A percentile compares a stretch with the other conserved stretches of the same genome.
Evolutionary conservation across 2,113 vertebrate species (phyloP).

Genomic region (Natator depressus): DNA sequence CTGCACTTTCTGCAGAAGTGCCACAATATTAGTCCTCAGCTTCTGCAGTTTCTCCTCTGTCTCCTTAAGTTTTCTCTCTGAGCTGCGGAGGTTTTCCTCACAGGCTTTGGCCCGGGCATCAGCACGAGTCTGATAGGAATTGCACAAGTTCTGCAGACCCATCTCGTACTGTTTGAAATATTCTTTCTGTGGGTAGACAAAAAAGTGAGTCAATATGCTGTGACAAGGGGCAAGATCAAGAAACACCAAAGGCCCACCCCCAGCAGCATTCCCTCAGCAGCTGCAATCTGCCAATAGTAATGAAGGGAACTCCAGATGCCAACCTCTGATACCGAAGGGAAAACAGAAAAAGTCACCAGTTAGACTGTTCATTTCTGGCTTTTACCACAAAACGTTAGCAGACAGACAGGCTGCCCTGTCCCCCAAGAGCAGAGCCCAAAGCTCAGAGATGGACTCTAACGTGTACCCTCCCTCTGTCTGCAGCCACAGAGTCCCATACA

Average conservation of each 20-base stretch:
- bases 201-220: not conserved
- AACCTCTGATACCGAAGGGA: not conserved
- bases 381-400: not conserved
- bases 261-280: not conserved
- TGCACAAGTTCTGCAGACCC: constrained; percentile 94
- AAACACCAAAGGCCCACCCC: not conserved
- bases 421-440: not conserved
- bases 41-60: constrained; percentile 96
- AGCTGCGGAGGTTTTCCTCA: constrained; percentile 88
- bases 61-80: constrained; percentile 88
- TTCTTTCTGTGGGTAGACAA: constrained; percentile 85
- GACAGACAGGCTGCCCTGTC: not conserved
- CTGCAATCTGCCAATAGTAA: not conserved
- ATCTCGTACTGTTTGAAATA: constrained; percentile 98
- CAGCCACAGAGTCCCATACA: not conserved
- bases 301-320: not conserved
- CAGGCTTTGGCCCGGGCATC: constrained; percentile 91
- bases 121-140: constrained; percentile 94
- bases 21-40: constrained; percentile 95
- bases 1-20: constrained; percentile 96
- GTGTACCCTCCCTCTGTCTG: not conserved
- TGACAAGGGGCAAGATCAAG: not conserved
- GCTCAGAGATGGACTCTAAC: not conserved
- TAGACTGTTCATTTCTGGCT: not conserved
- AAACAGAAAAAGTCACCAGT: not conserved